These are phyloP conservation scores for Probosciger aterrimus DNA, from an alignment of 2,113 vertebrate genomes.

Conservation along the genomic window DNA sequence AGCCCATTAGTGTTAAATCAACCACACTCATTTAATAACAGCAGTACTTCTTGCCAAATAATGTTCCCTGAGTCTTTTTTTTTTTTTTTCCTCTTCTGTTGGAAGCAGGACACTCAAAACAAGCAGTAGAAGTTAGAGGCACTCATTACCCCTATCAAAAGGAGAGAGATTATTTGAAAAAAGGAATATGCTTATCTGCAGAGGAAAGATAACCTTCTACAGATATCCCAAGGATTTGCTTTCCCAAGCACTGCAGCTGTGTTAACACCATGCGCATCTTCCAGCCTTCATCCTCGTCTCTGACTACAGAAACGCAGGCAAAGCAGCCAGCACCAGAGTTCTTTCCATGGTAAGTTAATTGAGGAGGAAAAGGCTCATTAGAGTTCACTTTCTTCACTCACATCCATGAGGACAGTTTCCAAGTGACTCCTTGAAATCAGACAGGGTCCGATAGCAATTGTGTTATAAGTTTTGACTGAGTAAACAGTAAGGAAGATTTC, in stretches of 20 bases:
- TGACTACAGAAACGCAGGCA: background rate
- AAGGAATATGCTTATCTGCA: background rate
- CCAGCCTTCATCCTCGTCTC: background rate
- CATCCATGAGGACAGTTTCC: background rate
- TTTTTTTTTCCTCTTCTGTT: background rate
- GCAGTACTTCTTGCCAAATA: background rate
- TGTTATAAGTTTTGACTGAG: background rate
- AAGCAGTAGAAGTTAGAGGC: background rate
- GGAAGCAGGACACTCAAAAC: background rate
- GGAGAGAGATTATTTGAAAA: background rate
- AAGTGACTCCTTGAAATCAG: background rate
- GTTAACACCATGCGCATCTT: background rate
- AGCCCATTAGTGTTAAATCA: background rate
- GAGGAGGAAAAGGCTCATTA: constrained; percentile 20
- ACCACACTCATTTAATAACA: background rate
- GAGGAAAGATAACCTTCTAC: background rate
- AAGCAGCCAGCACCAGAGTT: background rate
- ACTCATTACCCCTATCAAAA: background rate
- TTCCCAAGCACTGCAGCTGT: background rate
- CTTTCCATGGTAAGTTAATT: background rate
- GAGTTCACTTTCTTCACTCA: constrained; percentile 8
- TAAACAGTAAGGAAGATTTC: constrained; percentile 27
- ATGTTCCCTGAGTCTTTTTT: background rate
- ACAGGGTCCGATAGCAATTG: background rate
- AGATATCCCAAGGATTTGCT: background rate